phyloP scores from a whole-genome alignment of 2,797 vertebrate genomes.

The Cuculus canorus region DNA sequence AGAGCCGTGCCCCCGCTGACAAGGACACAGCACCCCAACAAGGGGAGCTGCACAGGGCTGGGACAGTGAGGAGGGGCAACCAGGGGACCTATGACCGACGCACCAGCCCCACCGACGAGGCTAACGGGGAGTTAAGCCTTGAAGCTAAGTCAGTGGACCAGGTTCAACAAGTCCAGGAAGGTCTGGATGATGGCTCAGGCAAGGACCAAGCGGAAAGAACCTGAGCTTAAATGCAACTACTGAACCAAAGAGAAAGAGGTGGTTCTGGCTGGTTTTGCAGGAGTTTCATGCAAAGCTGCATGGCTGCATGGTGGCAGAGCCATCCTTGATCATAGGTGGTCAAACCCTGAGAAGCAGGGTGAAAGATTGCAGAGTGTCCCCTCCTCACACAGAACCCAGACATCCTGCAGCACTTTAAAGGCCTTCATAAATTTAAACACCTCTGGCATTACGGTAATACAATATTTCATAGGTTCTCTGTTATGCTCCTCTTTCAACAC shows the following conservation, averaged over 20 bases:
- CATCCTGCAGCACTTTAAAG: neutral
- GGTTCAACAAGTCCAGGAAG: neutral
- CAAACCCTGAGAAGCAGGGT: neutral
- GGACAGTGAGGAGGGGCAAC: neutral
- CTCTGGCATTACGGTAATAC: neutral
- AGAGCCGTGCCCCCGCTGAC: accelerated
- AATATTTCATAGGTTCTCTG: neutral
- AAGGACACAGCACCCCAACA: neutral
- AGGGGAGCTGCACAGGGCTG: neutral
- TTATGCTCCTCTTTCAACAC: neutral
- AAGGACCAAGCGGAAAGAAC: neutral
- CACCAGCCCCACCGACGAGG: neutral
- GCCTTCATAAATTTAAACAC: neutral
- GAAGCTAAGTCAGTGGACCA: neutral
- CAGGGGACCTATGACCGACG: accelerated
- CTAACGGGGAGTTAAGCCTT: neutral
- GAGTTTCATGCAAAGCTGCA: neutral
- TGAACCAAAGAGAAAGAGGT: neutral
- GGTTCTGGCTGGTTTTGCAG: neutral
- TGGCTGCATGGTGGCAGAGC: neutral
- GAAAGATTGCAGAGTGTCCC: neutral
- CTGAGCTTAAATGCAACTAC: neutral
- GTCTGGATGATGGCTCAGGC: neutral
- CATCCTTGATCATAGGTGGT: neutral
- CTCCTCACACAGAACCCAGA: neutral